Evolutionary conservation across 2,113 vertebrate species (phyloP).

Genomic region (Numida meleagris): DNA sequence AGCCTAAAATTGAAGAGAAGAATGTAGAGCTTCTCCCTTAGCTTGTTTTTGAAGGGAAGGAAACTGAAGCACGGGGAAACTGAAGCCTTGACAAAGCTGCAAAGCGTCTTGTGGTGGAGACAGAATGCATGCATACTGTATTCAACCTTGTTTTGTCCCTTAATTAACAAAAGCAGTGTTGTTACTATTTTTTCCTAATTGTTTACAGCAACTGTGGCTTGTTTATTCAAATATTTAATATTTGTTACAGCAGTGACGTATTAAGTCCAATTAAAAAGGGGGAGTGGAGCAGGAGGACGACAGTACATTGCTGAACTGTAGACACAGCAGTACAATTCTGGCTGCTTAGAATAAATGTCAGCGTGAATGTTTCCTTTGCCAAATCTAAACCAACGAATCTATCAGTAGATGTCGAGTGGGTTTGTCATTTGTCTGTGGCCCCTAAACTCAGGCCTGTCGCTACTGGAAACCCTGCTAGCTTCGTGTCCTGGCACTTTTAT

Average conservation of each 20-base stretch:
- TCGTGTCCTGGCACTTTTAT: not conserved
- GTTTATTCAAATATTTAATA: not conserved
- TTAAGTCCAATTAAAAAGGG: not conserved
- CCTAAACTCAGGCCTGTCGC: not conserved
- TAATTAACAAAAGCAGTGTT: not conserved
- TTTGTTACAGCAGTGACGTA: not conserved
- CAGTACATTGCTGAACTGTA: not conserved
- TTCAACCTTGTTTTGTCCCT: not conserved
- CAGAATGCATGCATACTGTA: not conserved
- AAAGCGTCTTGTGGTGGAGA: not conserved
- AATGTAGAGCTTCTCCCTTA: not conserved
- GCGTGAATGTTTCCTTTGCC: not conserved
- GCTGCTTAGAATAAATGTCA: not conserved
- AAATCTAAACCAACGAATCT: not conserved
- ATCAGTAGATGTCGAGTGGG: too few species aligned
- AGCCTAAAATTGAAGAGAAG: not conserved
- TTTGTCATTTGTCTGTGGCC: not conserved
- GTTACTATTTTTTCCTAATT: not conserved
- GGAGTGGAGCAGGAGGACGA: not conserved
- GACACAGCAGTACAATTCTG: not conserved
- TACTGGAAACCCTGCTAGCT: not conserved
- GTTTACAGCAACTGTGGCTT: not conserved
- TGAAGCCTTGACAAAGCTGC: not conserved
- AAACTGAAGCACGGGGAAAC: not conserved
- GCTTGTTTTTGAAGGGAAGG: too few species aligned